phyloP scores from a whole-genome alignment of 1,140 invertebrate genomes.

The Mamestra configurata region DNA sequence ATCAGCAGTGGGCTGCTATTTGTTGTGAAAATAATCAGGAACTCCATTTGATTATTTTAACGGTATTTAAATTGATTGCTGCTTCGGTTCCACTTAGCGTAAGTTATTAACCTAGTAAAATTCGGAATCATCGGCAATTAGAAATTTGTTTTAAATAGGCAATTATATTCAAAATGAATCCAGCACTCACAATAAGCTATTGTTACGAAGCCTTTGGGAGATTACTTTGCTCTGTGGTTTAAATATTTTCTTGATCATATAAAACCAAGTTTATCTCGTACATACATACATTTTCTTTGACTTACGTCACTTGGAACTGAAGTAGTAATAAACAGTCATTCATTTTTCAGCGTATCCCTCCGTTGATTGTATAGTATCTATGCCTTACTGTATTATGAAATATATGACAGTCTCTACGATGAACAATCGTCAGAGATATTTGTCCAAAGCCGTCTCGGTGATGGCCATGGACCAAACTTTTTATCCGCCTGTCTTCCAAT shows the following conservation, averaged over 20 bases:
- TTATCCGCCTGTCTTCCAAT: constrained; percentile 6
- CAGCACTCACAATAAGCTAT: too few species aligned
- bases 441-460: too few species aligned
- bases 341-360: not conserved
- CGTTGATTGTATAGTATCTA: constrained; percentile 10
- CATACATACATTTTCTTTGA: not conserved
- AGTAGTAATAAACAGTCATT: not conserved
- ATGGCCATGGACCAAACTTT: not conserved
- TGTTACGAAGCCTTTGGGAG: too few species aligned
- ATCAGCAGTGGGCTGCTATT: constrained; percentile 9
- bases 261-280: not conserved
- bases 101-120: not conserved
- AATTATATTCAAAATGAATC: too few species aligned
- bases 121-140: not conserved
- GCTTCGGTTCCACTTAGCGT: not conserved
- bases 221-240: not conserved
- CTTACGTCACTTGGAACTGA: not conserved
- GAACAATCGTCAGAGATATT: not conserved
- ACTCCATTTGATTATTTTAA: not conserved
- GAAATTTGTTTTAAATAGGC: too few species aligned
- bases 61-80: not conserved
- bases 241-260: not conserved
- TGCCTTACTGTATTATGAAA: too few species aligned
- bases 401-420: not conserved
- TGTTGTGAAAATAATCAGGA: not conserved